Conservation (phyloP, 2,113 vertebrate genomes). For the Pluvianellus socialis region DNA sequence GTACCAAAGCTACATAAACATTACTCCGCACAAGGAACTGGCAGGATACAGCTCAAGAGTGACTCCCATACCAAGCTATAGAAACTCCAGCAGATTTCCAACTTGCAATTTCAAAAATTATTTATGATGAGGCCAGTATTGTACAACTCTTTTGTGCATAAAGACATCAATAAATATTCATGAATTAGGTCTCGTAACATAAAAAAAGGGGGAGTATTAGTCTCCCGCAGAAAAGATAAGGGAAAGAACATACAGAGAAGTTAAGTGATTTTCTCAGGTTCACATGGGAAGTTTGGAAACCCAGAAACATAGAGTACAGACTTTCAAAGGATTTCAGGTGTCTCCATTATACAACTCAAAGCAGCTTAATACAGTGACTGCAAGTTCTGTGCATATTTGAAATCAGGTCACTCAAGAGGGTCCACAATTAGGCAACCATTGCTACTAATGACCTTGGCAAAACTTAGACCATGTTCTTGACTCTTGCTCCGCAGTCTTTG, state of each 20-base stretch:
- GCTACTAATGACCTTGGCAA: conserved; percentile 11
- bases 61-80: neutral
- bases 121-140: neutral
- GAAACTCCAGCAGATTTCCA: neutral
- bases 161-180: neutral
- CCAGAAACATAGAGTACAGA: neutral
- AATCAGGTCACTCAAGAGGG: neutral
- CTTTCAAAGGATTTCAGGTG: neutral
- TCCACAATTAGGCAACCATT: neutral
- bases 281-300: neutral
- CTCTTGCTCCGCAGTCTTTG: neutral
- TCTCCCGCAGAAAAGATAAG: neutral
- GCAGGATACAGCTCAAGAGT: neutral
- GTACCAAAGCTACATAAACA: neutral
- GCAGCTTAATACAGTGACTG: neutral
- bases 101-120: neutral
- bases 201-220: neutral
- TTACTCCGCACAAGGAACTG: neutral
- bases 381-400: neutral
- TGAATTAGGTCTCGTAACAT: neutral
- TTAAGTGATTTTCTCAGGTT: neutral
- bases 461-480: neutral
- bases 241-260: neutral
- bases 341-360: neutral
- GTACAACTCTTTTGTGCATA: neutral